Evolutionary conservation across 2,888 invertebrate species (phyloP).

Genomic region (Thymelicus acteon): DNA sequence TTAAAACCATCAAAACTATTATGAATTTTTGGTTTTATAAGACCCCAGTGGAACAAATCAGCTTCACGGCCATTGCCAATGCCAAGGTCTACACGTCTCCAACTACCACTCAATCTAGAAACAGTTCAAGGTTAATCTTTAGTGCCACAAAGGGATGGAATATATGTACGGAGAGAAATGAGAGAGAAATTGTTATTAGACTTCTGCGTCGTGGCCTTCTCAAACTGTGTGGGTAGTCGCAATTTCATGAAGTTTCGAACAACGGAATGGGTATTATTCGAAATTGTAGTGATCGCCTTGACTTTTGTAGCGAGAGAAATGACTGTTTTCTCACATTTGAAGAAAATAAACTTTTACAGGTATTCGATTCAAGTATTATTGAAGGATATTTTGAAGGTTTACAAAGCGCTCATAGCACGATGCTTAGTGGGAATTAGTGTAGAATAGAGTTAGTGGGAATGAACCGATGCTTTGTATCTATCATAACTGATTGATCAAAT

Average conservation of each 20-base stretch:
- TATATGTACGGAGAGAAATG: slow-evolving; percentile 45
- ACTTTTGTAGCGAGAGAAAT: slow-evolving; percentile 20
- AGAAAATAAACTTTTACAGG: background rate
- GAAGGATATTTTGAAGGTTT: background rate
- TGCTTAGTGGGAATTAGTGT: too few species aligned
- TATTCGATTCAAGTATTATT: background rate
- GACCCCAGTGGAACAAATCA: slow-evolving; percentile 45
- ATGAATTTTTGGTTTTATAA: background rate
- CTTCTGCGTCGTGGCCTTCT: slow-evolving; percentile 29
- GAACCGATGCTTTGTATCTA: background rate
- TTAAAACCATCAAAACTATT: too few species aligned
- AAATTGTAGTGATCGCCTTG: slow-evolving; percentile 21
- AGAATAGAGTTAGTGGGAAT: too few species aligned
- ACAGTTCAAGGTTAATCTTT: slow-evolving; percentile 66
- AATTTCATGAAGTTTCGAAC: slow-evolving; percentile 18
- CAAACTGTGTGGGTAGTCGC: slow-evolving; percentile 32
- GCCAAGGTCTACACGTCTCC: slow-evolving; percentile 47
- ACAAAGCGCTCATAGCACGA: background rate
- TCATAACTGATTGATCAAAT: too few species aligned
- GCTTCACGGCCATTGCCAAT: slow-evolving; percentile 62
- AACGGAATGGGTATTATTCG: slow-evolving; percentile 31
- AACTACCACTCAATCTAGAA: slow-evolving; percentile 52
- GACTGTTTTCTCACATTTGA: slow-evolving; percentile 14
- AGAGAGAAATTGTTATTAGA: slow-evolving; percentile 32
- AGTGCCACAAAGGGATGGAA: slow-evolving; percentile 53